Base-by-base conservation (phyloP, 2,797 vertebrate genomes). In the Rhabdomys pumilio region DNA sequence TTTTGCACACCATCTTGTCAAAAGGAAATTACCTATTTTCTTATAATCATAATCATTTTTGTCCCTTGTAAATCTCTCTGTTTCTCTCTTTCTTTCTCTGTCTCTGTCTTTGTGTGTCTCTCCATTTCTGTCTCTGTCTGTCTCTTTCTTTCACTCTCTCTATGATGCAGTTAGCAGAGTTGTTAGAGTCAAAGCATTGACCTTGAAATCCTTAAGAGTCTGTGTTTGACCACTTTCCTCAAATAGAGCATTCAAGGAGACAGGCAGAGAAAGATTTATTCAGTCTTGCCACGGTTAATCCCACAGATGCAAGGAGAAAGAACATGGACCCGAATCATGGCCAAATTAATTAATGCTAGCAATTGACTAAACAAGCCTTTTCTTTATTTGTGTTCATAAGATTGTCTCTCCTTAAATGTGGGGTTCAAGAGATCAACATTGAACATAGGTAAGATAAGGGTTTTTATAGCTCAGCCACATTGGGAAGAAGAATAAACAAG, bases 11-110 rank as follows among this genome's bases (percentile, higher is more conserved):
- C 29, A 53, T 65, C 15, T 73, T 92, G 83, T n/a, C 38, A 82
- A 91, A 76, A 89, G 72, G 31, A 96, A 87, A 38, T 67, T 89
- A 6, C 41, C n/a, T 91, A 31, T 82, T 86, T 96, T 59, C 53
- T 61, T 61, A 59, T 59, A 59, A 59, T 59, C 57, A 59, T 55
- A 14, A 55, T 55, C 12, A 59, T 24, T 61, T 61, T 61, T 61
- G 59, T 61, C 24, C 0, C 53, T 55, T 55, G 53, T 55, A 55
- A 55, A 55, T 24, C 3, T 63, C 11, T 63, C 20, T 61, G 20
- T 61, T 20, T 61, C 4, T 61, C 59, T 61, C 59, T 59, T 24
- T 29, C 26, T 29, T 24, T 29, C 26, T 29, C 26, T 26, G 44
- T 29, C 26, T 29, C 26, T 26, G 44, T 8, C 26, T 63, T 29